Base-by-base conservation (phyloP, 2,797 vertebrate species). In the Tangara arthus region DNA sequence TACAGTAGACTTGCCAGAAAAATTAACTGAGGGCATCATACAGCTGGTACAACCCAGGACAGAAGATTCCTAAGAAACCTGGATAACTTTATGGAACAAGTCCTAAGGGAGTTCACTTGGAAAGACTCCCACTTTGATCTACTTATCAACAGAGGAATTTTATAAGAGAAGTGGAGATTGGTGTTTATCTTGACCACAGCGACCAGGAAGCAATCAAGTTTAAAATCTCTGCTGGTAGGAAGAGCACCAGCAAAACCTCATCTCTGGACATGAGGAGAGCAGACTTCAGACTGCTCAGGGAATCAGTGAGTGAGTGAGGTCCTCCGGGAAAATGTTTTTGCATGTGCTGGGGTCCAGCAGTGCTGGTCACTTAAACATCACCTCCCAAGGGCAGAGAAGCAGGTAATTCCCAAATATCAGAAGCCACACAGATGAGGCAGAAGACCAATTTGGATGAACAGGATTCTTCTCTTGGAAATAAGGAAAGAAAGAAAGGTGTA, bases 351-450 rank as follows among this genome's bases (percentile, higher is more conserved):
- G 12, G 21, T 41, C 14, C 9, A 17, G 24, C 35, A 35, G 7
- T 35, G 50, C 11, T 65, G 35, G 17, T 57, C 32, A 18, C 14
- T 50, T 22, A 57, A 65, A 32, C 22, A 42, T 27, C 52, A 32
- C 9, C 3, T 75, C 26, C 14, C 27, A 65, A 30, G 26, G 21
- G 6, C 35, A 50, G 14, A 65, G 21, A 30, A 27, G 22, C 22
- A 42, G 35, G 22, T 11, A 73, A 41, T 65, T 30, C 69, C 42
- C 16, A 49, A 49, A 41, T 21, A 15, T 34, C 35, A 41, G 35
- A 65, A 39, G 42, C 41, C 52, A 75, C 0, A 1, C 6, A 65
- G 21, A 22, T 0, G 0, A 57, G 21, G 9, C 42, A 65, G 27
- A 56, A 32, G 18, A 11, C 21, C 32, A 22, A 4, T 6, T 75